Conservation (phyloP, 2,797 vertebrate species). For the Spheniscus humboldti region DNA sequence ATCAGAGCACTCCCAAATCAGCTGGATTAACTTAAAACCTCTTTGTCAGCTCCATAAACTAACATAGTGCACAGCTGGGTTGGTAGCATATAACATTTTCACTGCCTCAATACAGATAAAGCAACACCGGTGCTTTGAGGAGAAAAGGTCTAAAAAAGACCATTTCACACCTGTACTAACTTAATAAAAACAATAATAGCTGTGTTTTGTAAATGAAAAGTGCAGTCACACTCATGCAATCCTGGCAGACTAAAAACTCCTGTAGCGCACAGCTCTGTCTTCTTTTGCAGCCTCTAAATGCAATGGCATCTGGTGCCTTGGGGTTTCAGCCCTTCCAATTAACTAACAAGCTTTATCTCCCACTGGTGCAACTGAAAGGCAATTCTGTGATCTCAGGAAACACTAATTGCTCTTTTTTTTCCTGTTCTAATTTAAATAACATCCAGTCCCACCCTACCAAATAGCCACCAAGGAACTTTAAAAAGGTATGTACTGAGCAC, state of each 20-base stretch:
- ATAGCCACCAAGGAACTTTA: background rate
- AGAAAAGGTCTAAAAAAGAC: background rate
- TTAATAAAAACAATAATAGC: background rate
- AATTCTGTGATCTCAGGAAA: background rate
- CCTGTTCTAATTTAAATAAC: background rate
- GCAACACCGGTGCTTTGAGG: background rate
- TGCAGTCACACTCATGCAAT: background rate
- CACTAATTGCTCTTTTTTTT: background rate
- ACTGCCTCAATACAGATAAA: background rate
- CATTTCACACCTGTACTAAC: background rate
- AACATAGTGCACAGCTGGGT: background rate
- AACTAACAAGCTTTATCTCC: conserved; percentile 6
- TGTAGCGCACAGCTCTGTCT: background rate
- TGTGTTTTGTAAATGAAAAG: background rate
- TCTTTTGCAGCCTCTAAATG: background rate
- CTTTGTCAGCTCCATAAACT: conserved; percentile 3
- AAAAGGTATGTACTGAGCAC: background rate
- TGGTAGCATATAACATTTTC: background rate
- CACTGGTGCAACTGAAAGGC: background rate
- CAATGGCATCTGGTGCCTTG: background rate
- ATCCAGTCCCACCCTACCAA: background rate
- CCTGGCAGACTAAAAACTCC: background rate
- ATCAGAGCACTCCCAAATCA: background rate
- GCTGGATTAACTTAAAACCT: conserved; percentile 10
- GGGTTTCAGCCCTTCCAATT: background rate